Base-by-base conservation (phyloP, 92 coral and sea anemone genomes). In the Desmophyllum pertusum region DNA sequence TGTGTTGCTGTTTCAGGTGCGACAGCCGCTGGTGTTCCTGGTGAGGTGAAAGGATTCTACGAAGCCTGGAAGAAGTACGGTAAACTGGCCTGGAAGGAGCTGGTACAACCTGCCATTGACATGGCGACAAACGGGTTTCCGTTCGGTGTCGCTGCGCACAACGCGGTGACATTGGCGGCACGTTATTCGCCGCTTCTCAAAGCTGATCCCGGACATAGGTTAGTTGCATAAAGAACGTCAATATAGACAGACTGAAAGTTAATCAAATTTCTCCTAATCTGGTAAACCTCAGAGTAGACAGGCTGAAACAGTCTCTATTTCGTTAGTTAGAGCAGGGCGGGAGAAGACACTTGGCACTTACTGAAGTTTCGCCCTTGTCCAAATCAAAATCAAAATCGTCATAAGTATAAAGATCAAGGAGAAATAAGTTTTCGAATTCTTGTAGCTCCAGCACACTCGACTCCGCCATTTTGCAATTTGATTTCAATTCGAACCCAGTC, bases 61-160 rank as follows among this genome's bases (percentile, higher is more conserved):
- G 63, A 71, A 37, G 95, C 89, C 10, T 92, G 95, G 95, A 76
- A 72, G 52, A 70, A 68, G 57, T 84, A 83, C 40, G 95, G 95
- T 3, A 88, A 87, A 36, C 76, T 90, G n/a, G 77, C 79, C 14
- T 92, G 95, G 95, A 81, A 74, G 43, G 88, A 88, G 3, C 86
- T 92, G 11, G 67, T 92, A 4, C 91, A 90, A 38, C 95, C 95
- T 1, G 37, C 90, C 27, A 84, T 92, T 35, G 91, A 92, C 79
- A 45, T 92, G 83, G 95, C 95, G 21, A 84, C 38, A 4, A 87
- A 90, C 27, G 95, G 95, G 52, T 92, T 83, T 73, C 79, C 73
- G 15, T 79, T 92, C n/a, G 90, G 85, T 37, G 55, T 77, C 48
- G 72, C 95, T 18, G 90, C 91, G 25, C 70, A 79, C 51, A 10